Base-by-base conservation (phyloP, 2,888 invertebrate species). In the Smittia sp. region DNA sequence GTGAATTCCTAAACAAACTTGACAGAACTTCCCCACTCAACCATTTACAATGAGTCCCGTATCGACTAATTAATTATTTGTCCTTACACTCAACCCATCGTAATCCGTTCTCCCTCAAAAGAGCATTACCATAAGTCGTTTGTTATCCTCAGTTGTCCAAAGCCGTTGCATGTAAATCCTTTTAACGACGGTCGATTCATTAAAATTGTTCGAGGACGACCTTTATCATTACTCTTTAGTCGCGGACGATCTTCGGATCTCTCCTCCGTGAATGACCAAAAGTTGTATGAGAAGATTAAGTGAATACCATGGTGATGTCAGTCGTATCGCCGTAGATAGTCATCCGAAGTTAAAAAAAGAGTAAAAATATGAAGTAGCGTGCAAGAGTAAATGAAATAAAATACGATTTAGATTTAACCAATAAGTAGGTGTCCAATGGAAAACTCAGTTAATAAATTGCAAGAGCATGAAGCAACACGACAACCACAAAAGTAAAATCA, bases 371-470 rank as follows among this genome's bases (percentile, higher is more conserved):
- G n/a, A 46, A 46, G 4, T 46, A 46, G 46, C 46, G 15, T 58
- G 22, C 58, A 58, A 18, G n/a, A 58, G n/a, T 22, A 11, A 22
- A 58, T 58, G 58, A 58, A 20, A 7, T 58, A 58, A 20, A 13
- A 58, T 20, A 58, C 58, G 58, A 58, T 58, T 7, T 58, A 58
- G 58, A 58, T 22, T 58, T 22, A 58, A 58, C 2, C 58, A 58
- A 22, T 58, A 58, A 58, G 58, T 58, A 58, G 58, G 22, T 58
- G 58, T 58, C 58, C 58, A 58, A 58, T 58, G 58, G n/a, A 58
- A 58, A 58, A 58, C 58, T 58, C 58, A 58, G 20, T 58, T 58
- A 46, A 46, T 46, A 46, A 46, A 46, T 46, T 46, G 46, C 46
- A 46, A 46, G 22, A 46, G n/a, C n/a, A 58, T 58, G 18, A 58